Evolutionary conservation across 2,888 invertebrate genomes (phyloP).

Genomic region (Pristionchus mayeri): DNA sequence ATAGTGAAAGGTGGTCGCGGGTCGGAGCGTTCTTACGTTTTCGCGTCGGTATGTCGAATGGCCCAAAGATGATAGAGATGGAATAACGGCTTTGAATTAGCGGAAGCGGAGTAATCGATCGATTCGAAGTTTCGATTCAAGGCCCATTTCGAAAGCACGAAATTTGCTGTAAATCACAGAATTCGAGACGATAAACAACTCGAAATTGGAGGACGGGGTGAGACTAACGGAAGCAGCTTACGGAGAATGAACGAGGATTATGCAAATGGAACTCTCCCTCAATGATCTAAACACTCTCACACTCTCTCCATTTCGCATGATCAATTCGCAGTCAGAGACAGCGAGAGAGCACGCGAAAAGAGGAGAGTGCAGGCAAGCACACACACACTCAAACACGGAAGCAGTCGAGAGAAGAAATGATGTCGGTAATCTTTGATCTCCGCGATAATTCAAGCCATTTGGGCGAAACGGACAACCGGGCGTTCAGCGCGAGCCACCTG

Average conservation of each 20-base stretch:
- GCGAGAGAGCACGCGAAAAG: not conserved
- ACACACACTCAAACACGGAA: not conserved
- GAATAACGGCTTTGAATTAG: conserved; percentile 34
- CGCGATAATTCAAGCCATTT: conserved; percentile 35
- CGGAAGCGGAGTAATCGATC: not conserved
- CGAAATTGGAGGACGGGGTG: not conserved
- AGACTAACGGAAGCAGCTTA: conserved; percentile 20
- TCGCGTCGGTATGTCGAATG: conserved; percentile 27
- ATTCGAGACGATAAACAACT: not conserved
- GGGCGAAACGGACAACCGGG: conserved; percentile 44
- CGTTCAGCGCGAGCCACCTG: conserved; percentile 46
- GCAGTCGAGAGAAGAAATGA: not conserved
- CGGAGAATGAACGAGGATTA: not conserved
- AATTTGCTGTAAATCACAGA: not conserved
- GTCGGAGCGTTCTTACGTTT: not conserved
- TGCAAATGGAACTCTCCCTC: conserved; percentile 33
- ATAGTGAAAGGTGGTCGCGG: conserved; percentile 31
- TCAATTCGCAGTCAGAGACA: not conserved
- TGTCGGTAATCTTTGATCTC: conserved; percentile 36
- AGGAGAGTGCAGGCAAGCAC: conserved; percentile 8
- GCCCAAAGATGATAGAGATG: not conserved
- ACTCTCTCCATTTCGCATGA: not conserved
- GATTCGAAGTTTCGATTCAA: not conserved
- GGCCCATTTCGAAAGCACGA: not conserved
- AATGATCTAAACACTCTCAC: not conserved